Evolutionary conservation across 1,140 invertebrate species (phyloP), one percentile per base, ranked within the genome.

Genomic region (Caenorhabditis inopinata): DNA sequence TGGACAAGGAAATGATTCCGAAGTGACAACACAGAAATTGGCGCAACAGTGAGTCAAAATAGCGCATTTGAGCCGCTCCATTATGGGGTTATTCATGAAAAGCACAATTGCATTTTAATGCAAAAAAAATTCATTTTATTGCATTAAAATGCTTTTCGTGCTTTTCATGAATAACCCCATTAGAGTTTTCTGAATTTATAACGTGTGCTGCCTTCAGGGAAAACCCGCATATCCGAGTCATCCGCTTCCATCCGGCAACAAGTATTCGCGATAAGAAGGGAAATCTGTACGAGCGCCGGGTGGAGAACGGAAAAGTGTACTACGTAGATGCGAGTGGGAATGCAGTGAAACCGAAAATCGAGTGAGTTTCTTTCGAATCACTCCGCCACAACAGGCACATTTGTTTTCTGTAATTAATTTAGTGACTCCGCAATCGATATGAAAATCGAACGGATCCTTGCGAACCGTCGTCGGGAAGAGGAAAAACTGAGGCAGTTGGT

Each of bases 311-410:
- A 38, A 68, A 38, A 21, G 58, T 42, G n/a, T n/a, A 38, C 12
- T 68, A 68, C n/a, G 0, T 68, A 9, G 58, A 68, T 42, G 32
- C 32, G 38, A 68, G 58, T 68, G 58, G 58, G 21, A 68, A 68
- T 68, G 58, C 18, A 2, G 25, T 68, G 7, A 38, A 23, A n/a
- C 5, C 48, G 18, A 21, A 58, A 16, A 68, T 68, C 12, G 58
- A 68, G 58, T 68, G 11, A 68, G 58, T 38, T 7, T 42, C 14
- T 42, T 42, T n/a, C n/a, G n/a, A n/a, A n/a, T n/a, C n/a, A n/a
- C n/a, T n/a, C n/a, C n/a, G n/a, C n/a, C n/a, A n/a, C n/a, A n/a
- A n/a, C n/a, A n/a, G n/a, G n/a, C n/a, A n/a, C n/a, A n/a, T n/a
- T n/a, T n/a, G n/a, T n/a, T n/a, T n/a, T n/a, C n/a, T n/a, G n/a